Conservation (phyloP, 2,113 vertebrate species). For the Gambusia holbrooki region DNA sequence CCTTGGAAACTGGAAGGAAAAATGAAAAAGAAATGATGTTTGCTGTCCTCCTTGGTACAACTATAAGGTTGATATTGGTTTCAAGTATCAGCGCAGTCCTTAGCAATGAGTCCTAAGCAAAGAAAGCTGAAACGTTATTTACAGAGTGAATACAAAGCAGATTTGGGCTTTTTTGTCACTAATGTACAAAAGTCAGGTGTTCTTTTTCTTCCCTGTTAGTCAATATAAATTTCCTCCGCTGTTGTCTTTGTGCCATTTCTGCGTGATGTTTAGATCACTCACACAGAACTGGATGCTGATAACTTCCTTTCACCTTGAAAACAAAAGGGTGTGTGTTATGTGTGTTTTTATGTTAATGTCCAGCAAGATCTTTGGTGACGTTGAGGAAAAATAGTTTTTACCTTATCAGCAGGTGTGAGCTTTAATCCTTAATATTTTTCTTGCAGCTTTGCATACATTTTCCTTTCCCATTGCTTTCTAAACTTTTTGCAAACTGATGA, state of each 20-base stretch:
- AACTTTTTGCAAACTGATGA: too few relatives aligned
- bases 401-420: too few relatives aligned
- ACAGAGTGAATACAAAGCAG: not conserved
- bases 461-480: not conserved
- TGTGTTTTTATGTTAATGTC: too few relatives aligned
- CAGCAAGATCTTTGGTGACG: too few relatives aligned
- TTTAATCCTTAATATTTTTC: too few relatives aligned
- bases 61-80: too few relatives aligned
- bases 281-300: not conserved
- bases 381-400: too few relatives aligned
- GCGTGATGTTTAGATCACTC: not conserved
- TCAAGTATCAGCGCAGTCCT: not conserved
- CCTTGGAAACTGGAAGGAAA: not conserved
- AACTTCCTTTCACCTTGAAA: not conserved
- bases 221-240: not conserved
- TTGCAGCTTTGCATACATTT: not conserved
- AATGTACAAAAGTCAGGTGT: not conserved
- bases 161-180: not conserved
- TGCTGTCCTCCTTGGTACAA: too few relatives aligned
- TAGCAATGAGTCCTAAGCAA: not conserved
- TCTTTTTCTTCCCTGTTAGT: not conserved
- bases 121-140: not conserved
- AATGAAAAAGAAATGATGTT: not conserved
- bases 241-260: not conserved
- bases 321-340: too few relatives aligned